Evolutionary conservation across 1,140 invertebrate genomes (phyloP), one percentile per base, ranked within the genome.

Genomic region (Bombus picipes): DNA sequence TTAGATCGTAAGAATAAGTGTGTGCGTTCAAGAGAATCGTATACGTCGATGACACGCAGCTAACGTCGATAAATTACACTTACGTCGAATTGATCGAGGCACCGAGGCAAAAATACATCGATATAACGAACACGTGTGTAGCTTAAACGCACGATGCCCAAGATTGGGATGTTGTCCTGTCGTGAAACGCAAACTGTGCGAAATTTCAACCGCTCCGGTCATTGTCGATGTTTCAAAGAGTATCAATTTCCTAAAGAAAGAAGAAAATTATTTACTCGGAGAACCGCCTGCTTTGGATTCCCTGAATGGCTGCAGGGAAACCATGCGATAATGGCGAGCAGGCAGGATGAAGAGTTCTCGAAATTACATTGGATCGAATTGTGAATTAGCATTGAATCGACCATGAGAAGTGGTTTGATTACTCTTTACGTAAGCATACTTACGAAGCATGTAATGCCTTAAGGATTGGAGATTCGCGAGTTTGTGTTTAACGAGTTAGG

Each of bases 301-400:
- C 92, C 91, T 95, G 94, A 95, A 95, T 95, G 95, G 95, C 95
- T 95, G 95, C 95, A 95, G 93, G 93, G 92, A 95, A 95, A 93
- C 94, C 92, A 92, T 62, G 91, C 88, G 22, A 81, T 68, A 77
- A 81, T 77, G 59, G 91, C 92, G 88, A 88, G 90, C 87, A 91
- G 94, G 94, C 84, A 18, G 39, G 13, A 93, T 94, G 90, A 94
- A 94, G 92, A 86, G 91, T 92, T 93, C 91, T 90, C 90, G 66
- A 65, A 53, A 73, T 34, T n/a, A 9, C 79, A 8, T 32, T 5
- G 4, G 8, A 70, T 59, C 28, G 25, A 41, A 39, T 68, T 43
- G 12, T 4, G 39, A 37, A 68, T 68, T 13, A 37, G 34, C 22
- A 18, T 66, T 68, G 9, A 62, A 68, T 71, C 18, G 22, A 32